A percentile compares a stretch with the other conserved stretches of the same genome.
phyloP scores from a whole-genome alignment of 2,888 invertebrate species.

The Euclidia mi region DNA sequence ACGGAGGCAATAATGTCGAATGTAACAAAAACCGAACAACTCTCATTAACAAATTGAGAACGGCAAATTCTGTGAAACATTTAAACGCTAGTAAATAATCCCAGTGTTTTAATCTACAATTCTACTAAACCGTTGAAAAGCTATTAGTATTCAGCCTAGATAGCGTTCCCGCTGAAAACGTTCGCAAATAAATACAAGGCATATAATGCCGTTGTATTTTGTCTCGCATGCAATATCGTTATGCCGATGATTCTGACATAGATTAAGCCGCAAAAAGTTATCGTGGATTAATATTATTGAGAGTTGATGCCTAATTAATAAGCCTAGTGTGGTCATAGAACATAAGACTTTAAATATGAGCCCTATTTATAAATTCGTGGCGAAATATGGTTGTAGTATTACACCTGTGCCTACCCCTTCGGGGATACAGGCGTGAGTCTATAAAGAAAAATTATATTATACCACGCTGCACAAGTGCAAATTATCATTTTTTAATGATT shows the following conservation, averaged over 20 bases:
- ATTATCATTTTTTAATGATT: too few relatives aligned
- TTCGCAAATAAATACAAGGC: constrained; percentile 43
- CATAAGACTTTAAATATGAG: too few relatives aligned
- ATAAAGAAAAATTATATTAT: too few relatives aligned
- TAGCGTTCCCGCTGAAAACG: constrained; percentile 46
- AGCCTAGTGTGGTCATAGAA: not conserved
- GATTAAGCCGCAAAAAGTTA: constrained; percentile 15
- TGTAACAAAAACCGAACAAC: too few relatives aligned
- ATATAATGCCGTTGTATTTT: constrained; percentile 50
- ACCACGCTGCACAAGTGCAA: too few relatives aligned
- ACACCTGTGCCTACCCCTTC: too few relatives aligned
- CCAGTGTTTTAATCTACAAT: constrained; percentile 36
- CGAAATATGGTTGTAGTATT: too few relatives aligned
- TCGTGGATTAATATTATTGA: not conserved
- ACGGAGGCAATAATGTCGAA: too few relatives aligned
- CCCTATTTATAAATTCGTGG: too few relatives aligned
- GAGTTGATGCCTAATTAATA: not conserved
- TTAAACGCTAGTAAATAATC: constrained; percentile 32
- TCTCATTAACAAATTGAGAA: not conserved
- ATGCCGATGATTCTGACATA: constrained; percentile 40
- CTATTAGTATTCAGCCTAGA: constrained; percentile 54
- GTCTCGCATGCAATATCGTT: constrained; percentile 54
- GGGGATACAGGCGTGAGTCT: too few relatives aligned
- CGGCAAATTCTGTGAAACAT: constrained; percentile 18
- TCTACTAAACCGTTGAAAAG: constrained; percentile 48